Evolutionary conservation across 2,113 vertebrate species (phyloP).

Genomic region (Cheirogaleus medius): DNA sequence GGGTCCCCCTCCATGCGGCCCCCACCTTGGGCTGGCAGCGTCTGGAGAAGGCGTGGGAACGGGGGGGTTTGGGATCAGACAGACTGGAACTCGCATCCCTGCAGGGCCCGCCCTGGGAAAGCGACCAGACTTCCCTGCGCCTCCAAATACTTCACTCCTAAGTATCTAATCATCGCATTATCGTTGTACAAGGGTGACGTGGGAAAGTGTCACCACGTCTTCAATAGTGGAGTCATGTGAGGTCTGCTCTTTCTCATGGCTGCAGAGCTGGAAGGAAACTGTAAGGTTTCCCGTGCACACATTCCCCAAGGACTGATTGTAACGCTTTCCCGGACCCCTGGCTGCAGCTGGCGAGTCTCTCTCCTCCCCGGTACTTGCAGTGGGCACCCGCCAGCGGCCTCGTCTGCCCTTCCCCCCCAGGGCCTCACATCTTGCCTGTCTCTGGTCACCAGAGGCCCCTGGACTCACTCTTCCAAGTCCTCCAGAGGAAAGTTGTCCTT

Average conservation of each 20-base stretch:
- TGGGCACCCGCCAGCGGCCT: not conserved
- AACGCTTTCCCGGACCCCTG: not conserved
- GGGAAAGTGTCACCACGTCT: rapidly evolving
- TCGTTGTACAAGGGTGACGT: rapidly evolving
- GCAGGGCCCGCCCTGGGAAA: not conserved
- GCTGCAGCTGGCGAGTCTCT: not conserved
- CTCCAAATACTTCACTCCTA: not conserved
- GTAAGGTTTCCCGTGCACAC: not conserved
- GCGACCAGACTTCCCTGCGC: not conserved
- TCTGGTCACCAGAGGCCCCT: not conserved
- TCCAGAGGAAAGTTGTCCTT: not conserved
- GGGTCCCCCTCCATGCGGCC: rapidly evolving
- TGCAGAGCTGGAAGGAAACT: not conserved
- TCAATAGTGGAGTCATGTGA: not conserved
- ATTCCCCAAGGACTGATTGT: not conserved
- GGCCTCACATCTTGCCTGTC: not conserved
- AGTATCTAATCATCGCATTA: rapidly evolving
- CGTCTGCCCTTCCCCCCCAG: not conserved
- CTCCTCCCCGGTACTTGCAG: not conserved
- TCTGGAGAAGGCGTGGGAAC: not conserved
- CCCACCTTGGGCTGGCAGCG: not conserved
- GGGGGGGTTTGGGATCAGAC: not conserved
- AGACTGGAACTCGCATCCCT: not conserved
- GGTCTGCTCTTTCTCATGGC: not conserved
- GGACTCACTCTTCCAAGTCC: not conserved